These are phyloP conservation scores for Melanotaenia boesemani DNA, from an alignment of 2,797 vertebrate species.

Conservation along the genomic window DNA sequence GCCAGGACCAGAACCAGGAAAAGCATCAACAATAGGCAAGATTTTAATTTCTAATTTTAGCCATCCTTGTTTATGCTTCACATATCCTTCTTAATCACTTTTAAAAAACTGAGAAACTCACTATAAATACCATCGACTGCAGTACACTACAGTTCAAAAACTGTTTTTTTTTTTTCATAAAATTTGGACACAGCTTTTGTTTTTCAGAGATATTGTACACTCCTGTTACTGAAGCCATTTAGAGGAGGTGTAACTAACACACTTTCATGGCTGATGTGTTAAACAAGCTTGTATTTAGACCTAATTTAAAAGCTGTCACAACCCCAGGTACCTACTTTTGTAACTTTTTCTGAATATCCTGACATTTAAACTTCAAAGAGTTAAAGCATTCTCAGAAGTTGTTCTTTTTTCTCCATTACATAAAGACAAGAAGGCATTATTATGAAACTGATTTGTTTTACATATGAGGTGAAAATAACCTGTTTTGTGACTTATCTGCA, in stretches of 20 bases:
- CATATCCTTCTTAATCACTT: not conserved
- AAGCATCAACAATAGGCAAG: not conserved
- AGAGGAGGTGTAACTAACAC: not conserved
- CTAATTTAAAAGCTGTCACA: too few species aligned
- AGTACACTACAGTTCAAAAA: not conserved
- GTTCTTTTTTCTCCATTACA: conserved; percentile 3
- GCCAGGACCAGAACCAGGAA: too few species aligned
- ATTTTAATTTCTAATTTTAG: not conserved
- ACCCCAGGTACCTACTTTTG: not conserved
- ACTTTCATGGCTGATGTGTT: too few species aligned
- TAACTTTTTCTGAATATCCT: not conserved
- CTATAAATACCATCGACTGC: not conserved
- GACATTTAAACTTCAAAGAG: too few species aligned
- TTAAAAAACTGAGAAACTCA: not conserved
- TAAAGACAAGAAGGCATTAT: not conserved
- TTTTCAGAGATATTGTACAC: not conserved
- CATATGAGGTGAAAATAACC: not conserved
- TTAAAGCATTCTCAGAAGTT: not conserved
- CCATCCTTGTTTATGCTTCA: not conserved
- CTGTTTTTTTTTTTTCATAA: too few species aligned
- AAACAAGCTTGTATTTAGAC: not conserved
- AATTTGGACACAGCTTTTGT: too few species aligned
- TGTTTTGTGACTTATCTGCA: not conserved
- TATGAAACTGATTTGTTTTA: not conserved
- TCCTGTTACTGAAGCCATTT: too few species aligned